These are phyloP conservation scores for Thalpophila matura DNA, from an alignment of 2,888 invertebrate species.

Conservation along the genomic window DNA sequence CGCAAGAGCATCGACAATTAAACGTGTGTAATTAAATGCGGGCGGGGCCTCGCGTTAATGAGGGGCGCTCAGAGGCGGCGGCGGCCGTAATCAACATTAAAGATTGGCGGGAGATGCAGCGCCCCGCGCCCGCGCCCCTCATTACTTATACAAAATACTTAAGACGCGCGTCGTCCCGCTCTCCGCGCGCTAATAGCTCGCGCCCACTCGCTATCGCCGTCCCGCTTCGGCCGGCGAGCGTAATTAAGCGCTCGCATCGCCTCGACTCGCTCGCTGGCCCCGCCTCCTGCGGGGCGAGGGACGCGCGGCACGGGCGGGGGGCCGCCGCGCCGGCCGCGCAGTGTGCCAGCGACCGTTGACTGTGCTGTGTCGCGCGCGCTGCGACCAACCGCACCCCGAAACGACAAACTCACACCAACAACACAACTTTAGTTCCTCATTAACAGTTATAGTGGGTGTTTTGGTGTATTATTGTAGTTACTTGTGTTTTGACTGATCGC, in stretches of 20 bases:
- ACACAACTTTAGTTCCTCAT: constrained; percentile 86
- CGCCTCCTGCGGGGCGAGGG: constrained; percentile 81
- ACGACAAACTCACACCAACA: constrained; percentile 83
- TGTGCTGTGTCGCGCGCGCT: constrained; percentile 84
- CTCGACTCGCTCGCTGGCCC: constrained; percentile 85
- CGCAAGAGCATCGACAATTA: constrained; percentile 80
- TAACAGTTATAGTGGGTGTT: constrained; percentile 87
- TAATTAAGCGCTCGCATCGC: constrained; percentile 90
- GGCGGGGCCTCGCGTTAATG: constrained; percentile 90
- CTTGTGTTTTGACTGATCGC: constrained; percentile 86
- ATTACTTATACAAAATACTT: constrained; percentile 92
- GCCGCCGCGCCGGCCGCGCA: constrained; percentile 82
- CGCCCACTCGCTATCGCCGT: constrained; percentile 90
- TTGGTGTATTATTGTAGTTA: constrained; percentile 82
- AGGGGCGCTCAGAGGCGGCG: constrained; percentile 88
- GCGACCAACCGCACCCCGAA: constrained; percentile 78
- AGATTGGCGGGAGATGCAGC: constrained; percentile 90
- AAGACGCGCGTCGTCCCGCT: constrained; percentile 91
- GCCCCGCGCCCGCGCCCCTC: constrained; percentile 89
- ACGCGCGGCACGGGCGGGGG: constrained; percentile 73
- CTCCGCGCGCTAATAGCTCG: constrained; percentile 93
- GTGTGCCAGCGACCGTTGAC: constrained; percentile 90
- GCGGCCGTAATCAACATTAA: constrained; percentile 90
- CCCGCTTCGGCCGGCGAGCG: constrained; percentile 88
- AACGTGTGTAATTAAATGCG: constrained; percentile 87